A percentile compares a stretch with the other conserved stretches of the same genome.
phyloP scores from a whole-genome alignment of 1,140 invertebrate species.

The Hylaeus anthracinus region DNA sequence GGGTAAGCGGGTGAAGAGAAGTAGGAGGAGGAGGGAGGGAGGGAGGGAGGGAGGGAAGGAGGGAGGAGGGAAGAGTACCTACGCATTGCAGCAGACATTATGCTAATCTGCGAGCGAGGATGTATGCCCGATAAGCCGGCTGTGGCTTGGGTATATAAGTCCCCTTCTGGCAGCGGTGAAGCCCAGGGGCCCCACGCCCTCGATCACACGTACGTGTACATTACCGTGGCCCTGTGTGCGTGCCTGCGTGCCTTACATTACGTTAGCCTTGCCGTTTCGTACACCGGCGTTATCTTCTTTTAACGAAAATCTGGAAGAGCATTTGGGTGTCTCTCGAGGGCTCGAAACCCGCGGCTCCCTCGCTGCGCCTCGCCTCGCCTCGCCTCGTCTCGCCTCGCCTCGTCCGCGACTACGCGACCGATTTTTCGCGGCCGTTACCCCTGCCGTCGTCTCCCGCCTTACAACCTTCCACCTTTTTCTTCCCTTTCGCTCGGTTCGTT shows the following conservation, averaged over 20 bases:
- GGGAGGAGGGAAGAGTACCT: slow-evolving; percentile 66
- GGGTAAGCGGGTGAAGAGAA: slow-evolving; percentile 25
- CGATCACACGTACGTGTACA: slow-evolving; percentile 71
- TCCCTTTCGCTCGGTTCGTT: slow-evolving; percentile 4
- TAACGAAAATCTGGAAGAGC: slow-evolving; percentile 64
- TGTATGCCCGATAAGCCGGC: slow-evolving; percentile 79
- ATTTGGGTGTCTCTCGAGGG: slow-evolving; percentile 49
- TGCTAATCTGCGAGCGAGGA: slow-evolving; percentile 80
- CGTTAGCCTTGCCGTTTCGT: slow-evolving; percentile 46
- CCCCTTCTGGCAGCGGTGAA: slow-evolving; percentile 67
- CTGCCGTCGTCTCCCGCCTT: background rate
- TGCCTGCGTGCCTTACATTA: slow-evolving; percentile 63
- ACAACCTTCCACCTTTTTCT: slow-evolving; percentile 1
- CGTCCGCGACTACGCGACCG: slow-evolving; percentile 22
- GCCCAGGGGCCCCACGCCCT: slow-evolving; percentile 79
- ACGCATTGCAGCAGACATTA: slow-evolving; percentile 80
- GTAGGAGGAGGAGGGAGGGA: slow-evolving; percentile 6
- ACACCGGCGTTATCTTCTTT: slow-evolving; percentile 51
- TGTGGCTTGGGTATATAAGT: slow-evolving; percentile 59
- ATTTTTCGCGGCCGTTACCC: slow-evolving; percentile 33
- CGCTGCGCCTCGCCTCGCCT: no score
- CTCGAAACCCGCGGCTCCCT: slow-evolving; percentile 11
- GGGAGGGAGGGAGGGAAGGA: background rate
- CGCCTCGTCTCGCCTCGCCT: no score
- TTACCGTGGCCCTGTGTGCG: slow-evolving; percentile 43